Evolutionary conservation across 2,113 vertebrate genomes (phyloP).

Genomic region (Nyctibius bracteatus): DNA sequence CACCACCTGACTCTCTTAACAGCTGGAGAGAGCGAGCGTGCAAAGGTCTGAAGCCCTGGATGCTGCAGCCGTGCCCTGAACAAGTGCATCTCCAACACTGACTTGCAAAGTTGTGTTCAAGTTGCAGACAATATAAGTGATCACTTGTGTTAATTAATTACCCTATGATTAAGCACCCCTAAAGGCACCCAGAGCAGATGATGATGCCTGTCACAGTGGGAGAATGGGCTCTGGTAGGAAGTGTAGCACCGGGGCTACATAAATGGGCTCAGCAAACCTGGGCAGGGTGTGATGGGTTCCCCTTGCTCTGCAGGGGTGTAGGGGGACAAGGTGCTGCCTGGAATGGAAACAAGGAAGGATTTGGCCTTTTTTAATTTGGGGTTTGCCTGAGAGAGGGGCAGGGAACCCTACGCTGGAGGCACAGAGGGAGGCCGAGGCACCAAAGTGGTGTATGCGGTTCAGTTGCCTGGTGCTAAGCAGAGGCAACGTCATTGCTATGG

Average conservation of each 20-base stretch:
- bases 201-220: background rate
- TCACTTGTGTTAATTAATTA: background rate
- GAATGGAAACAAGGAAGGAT: background rate
- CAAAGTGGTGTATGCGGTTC: background rate
- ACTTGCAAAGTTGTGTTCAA: background rate
- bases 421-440: background rate
- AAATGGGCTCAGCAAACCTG: background rate
- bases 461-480: background rate
- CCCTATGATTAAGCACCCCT: background rate
- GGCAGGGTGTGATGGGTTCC: background rate
- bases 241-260: too few relatives aligned
- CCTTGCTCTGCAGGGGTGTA: background rate
- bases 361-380: background rate
- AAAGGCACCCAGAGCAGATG: background rate
- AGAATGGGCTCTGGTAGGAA: background rate
- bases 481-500: background rate
- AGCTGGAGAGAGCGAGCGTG: fast-evolving
- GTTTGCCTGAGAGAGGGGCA: background rate
- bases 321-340: background rate
- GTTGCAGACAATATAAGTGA: background rate
- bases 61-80: background rate
- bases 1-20: background rate
- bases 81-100: background rate
- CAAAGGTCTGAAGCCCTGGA: background rate
- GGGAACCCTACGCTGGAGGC: background rate